Evolutionary conservation across 2,888 invertebrate species (phyloP), one percentile per base, ranked within the genome.

Genomic region (Schrankia costaestrigalis): DNA sequence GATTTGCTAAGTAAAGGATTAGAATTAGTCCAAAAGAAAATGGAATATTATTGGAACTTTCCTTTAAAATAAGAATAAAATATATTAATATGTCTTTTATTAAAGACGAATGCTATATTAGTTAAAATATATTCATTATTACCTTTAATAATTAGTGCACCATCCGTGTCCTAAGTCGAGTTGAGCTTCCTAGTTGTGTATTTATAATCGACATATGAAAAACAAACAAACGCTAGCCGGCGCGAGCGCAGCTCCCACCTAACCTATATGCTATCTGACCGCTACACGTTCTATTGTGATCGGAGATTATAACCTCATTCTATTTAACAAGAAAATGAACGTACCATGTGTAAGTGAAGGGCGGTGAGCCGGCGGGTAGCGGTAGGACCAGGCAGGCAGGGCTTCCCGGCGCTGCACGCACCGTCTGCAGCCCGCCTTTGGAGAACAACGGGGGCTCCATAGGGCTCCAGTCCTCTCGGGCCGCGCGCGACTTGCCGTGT

Each of bases 181-280:
- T 12, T 19, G 12, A 13, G 37, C 32, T 35, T 31, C 43, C 55
- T 57, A 75, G 76, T 78, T 72, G 71, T 68, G 71, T 82, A 83
- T 84, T 85, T 84, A 85, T 82, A 82, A 71, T 75, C 73, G 77
- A 78, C 80, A 77, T 58, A 64, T 73, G 74, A 82, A 86, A 85
- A 86, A 84, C 78, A 86, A 85, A 82, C 82, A 82, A 25, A 80
- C 61, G 65, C 71, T 63, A 51, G 57, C 73, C 73, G 75, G 73
- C 65, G 60, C 53, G 53, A 35, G 42, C 59, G 50, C 49, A 35
- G 39, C 41, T 37, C 39, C 35, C 37, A 37, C 34, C 44, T 41
- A 45, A 39, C 44, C 43, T 48, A 46, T 43, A 38, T 46, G 46
- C 47, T 51, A 48, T 48, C 44, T 24, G 39, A 40, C 25, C 35